These are phyloP conservation scores for Macrosteles quadrilineatus DNA, from an alignment of 1,140 invertebrate genomes.

Conservation along the genomic window DNA sequence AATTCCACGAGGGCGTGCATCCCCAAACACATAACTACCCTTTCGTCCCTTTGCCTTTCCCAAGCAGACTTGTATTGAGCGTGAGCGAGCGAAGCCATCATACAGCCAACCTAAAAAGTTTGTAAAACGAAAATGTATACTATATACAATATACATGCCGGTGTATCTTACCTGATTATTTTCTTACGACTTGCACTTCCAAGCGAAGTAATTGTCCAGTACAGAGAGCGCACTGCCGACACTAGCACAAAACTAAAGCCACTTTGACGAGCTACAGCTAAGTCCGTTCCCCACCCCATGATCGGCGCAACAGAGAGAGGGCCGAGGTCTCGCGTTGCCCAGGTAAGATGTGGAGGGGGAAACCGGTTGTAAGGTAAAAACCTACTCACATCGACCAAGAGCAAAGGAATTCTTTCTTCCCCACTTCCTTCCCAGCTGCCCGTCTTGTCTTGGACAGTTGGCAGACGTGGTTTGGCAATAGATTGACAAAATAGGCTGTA, in stretches of 20 bases:
- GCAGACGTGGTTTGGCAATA: neutral
- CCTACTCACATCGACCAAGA: neutral
- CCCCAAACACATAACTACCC: neutral
- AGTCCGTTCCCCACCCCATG: constrained; percentile 17
- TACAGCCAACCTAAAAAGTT: too few relatives aligned
- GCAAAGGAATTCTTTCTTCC: constrained; percentile 21
- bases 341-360: constrained; percentile 14
- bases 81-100: too few relatives aligned
- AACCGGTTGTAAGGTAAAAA: constrained; percentile 25
- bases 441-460: neutral
- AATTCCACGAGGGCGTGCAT: too few relatives aligned
- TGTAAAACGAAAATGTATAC: too few relatives aligned
- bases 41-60: too few relatives aligned
- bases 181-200: neutral
- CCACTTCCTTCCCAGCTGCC: constrained; percentile 8
- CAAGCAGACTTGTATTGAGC: neutral
- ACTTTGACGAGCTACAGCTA: neutral
- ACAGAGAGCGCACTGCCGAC: neutral
- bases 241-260: constrained; percentile 1
- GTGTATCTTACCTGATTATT: neutral
- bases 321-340: neutral
- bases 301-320: constrained; percentile 19
- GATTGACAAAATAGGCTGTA: too few relatives aligned
- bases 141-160: too few relatives aligned
- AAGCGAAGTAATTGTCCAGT: neutral